Evolutionary conservation across 2,888 invertebrate genomes (phyloP).

Genomic region (Tetranychus truncatus): DNA sequence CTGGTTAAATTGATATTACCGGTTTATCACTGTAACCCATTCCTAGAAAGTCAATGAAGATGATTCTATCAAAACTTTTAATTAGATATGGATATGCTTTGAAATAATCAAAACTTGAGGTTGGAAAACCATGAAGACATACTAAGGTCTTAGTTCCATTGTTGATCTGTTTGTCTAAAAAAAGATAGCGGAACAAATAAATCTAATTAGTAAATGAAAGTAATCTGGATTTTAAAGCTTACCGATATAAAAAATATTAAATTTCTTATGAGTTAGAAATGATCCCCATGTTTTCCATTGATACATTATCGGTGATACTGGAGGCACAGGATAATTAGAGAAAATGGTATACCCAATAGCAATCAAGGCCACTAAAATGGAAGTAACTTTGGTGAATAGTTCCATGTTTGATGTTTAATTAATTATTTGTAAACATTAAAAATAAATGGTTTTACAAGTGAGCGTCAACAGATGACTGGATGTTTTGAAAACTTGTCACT

Average conservation of each 20-base stretch:
- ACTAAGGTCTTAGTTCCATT: conserved; percentile 26
- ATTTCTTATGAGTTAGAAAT: conserved; percentile 24
- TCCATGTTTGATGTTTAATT: neutral
- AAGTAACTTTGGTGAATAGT: neutral
- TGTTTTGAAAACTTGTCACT: no score
- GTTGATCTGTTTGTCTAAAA: conserved; percentile 4
- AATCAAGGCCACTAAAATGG: neutral
- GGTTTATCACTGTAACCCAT: conserved; percentile 34
- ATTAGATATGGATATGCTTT: conserved; percentile 30
- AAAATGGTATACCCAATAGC: neutral
- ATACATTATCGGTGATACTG: conserved; percentile 22
- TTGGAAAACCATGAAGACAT: conserved; percentile 33
- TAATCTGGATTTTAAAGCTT: conserved; percentile 5
- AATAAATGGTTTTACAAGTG: neutral
- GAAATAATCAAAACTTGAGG: conserved; percentile 30
- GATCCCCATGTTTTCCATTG: conserved; percentile 23
- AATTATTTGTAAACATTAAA: neutral
- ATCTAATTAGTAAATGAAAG: neutral
- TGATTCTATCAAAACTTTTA: conserved; percentile 29
- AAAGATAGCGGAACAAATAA: neutral
- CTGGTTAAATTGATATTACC: conserved; percentile 27
- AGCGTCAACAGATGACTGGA: neutral
- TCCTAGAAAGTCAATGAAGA: conserved; percentile 32
- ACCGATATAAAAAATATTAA: conserved; percentile 30
- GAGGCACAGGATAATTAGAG: conserved; percentile 24